phyloP scores from a whole-genome alignment of 2,113 vertebrate genomes.

The Poeciliopsis retropinna region DNA sequence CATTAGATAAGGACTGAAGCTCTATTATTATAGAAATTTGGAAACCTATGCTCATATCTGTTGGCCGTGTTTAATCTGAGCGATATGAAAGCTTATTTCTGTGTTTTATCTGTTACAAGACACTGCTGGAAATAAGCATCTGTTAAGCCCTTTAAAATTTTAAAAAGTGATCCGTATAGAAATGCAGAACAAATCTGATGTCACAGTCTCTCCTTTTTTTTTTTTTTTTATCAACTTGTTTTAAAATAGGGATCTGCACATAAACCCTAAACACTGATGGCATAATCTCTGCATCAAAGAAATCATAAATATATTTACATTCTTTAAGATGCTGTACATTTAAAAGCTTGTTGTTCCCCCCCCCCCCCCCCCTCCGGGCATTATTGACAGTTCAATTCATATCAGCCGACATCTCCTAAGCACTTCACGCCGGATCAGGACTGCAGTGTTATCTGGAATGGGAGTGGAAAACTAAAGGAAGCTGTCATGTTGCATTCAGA shows the following conservation, averaged over 20 bases:
- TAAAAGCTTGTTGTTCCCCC: constrained; percentile 53
- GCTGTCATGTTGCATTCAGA: constrained; percentile 75
- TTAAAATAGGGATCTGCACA: constrained; percentile 44
- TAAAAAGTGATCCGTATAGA: constrained; percentile 45
- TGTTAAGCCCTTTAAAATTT: constrained; percentile 48
- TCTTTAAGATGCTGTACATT: constrained; percentile 49
- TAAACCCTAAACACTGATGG: constrained; percentile 48
- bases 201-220: constrained; percentile 43
- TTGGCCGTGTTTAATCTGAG: constrained; percentile 40
- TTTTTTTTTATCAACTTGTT: constrained; percentile 66
- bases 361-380: constrained; percentile 3
- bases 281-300: constrained; percentile 71
- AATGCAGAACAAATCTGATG: constrained; percentile 68
- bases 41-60: constrained; percentile 45
- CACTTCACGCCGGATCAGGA: constrained; percentile 65
- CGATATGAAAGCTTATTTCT: constrained; percentile 22
- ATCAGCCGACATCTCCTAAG: constrained; percentile 76
- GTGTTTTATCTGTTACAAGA: constrained; percentile 1
- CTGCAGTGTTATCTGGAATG: constrained; percentile 62
- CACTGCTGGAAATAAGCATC: constrained; percentile 16
- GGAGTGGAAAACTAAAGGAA: constrained; percentile 72
- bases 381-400: constrained; percentile 79
- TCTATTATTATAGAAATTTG: constrained; percentile 3
- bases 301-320: constrained; percentile 55
- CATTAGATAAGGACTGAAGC: constrained; percentile 6